These are phyloP conservation scores for Diplolepis rosae DNA, from an alignment of 2,888 invertebrate species.

Conservation along the genomic window DNA sequence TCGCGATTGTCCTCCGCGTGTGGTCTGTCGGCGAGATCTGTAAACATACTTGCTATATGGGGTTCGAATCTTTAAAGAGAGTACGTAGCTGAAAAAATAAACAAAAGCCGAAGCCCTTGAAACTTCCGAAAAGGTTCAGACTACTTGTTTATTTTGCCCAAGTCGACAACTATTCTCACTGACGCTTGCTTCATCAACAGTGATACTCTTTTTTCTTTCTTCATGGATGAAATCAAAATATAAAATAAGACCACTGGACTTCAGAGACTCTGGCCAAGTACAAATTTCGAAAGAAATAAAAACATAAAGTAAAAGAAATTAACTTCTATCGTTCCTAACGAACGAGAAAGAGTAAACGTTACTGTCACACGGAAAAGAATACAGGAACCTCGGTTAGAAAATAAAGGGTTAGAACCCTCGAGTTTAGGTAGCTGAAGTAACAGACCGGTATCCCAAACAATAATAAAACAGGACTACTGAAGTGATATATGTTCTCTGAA, in stretches of 20 bases:
- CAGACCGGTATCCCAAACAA: constrained; percentile 2
- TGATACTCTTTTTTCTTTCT: constrained; percentile 1
- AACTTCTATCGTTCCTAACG: constrained; percentile 9
- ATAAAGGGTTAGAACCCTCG: constrained; percentile 1
- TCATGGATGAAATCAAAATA: background rate
- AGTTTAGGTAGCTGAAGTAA: background rate
- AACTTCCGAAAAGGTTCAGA: constrained; percentile 12
- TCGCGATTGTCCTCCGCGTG: constrained; percentile 11
- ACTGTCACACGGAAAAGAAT: constrained; percentile 3
- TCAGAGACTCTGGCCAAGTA: background rate
- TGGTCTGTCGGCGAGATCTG: background rate
- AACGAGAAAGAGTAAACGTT: background rate
- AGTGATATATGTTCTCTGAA: background rate
- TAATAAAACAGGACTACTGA: constrained; percentile 3
- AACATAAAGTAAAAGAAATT: background rate
- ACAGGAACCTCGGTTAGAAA: background rate
- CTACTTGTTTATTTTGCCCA: constrained; percentile 65
- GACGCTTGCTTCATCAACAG: constrained; percentile 33
- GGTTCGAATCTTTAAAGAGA: constrained; percentile 14
- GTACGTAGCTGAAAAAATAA: constrained; percentile 25
- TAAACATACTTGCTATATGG: constrained; percentile 8
- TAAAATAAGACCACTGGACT: background rate
- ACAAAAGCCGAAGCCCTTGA: constrained; percentile 15
- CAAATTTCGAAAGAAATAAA: constrained; percentile 16
- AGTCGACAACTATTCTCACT: constrained; percentile 50